Evolutionary conservation across 2,113 vertebrate species (phyloP).

Genomic region (Sardina pilchardus): DNA sequence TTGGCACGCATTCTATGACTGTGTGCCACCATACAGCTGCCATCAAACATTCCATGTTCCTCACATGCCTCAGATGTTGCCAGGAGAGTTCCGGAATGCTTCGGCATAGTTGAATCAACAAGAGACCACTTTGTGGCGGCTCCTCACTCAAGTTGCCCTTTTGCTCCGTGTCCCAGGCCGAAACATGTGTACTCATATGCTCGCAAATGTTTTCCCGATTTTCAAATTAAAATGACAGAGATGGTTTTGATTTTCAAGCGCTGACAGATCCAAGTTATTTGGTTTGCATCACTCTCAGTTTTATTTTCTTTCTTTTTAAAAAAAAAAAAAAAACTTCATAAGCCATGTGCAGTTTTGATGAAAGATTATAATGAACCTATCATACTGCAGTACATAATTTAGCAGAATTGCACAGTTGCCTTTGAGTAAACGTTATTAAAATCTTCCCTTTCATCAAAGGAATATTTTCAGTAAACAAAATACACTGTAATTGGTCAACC

Average conservation of each 20-base stretch:
- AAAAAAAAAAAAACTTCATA: neutral
- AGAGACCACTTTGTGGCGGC: conserved; percentile 16
- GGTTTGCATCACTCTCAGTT: neutral
- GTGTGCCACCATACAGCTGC: neutral
- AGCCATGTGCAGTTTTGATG: neutral
- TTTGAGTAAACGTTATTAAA: neutral
- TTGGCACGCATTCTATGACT: neutral
- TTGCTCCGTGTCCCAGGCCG: neutral
- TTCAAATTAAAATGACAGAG: neutral
- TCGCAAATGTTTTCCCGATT: neutral
- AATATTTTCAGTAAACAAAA: neutral
- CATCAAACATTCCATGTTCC: conserved; percentile 7
- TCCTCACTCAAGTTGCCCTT: conserved; percentile 8
- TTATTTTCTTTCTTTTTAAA: neutral
- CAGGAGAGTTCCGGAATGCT: conserved; percentile 9
- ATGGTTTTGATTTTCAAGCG: neutral
- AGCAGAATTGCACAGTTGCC: neutral
- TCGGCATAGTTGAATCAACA: conserved; percentile 1
- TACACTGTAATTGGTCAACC: conserved; percentile 2
- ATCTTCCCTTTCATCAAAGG: neutral
- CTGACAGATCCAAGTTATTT: neutral
- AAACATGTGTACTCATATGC: conserved; percentile 12
- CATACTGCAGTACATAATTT: neutral
- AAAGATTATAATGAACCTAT: neutral
- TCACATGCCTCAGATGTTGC: conserved; percentile 5